These are phyloP conservation scores for Daphoenositta chrysoptera DNA, from an alignment of 2,113 vertebrate genomes.

Conservation along the genomic window DNA sequence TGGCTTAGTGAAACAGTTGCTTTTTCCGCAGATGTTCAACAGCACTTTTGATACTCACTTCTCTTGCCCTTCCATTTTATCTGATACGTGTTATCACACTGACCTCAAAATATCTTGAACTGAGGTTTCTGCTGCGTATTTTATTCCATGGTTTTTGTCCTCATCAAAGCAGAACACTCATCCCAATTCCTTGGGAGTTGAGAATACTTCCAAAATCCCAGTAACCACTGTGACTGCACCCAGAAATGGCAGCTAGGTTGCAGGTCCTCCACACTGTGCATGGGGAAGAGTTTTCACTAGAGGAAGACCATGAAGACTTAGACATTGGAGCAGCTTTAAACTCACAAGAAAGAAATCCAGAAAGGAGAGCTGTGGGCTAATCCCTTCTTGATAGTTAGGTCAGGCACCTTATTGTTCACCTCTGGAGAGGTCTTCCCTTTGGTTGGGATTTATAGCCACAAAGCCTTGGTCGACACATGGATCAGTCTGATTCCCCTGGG, in stretches of 20 bases:
- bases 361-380: not conserved
- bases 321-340: not conserved
- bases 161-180: not conserved
- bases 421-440: not conserved
- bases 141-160: not conserved
- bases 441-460: not conserved
- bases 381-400: not conserved
- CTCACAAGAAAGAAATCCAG: not conserved
- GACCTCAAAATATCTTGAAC: not conserved
- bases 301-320: not conserved
- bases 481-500: not conserved
- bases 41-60: not conserved
- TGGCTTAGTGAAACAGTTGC: not conserved
- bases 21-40: not conserved
- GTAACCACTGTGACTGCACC: not conserved
- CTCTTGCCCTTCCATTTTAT: not conserved
- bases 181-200: not conserved
- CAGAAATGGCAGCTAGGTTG: not conserved
- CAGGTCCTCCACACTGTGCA: not conserved
- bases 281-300: not conserved
- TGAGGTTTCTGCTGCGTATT: not conserved
- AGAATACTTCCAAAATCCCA: not conserved
- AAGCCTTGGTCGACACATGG: fast-evolving
- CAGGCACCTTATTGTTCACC: not conserved
- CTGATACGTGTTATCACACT: not conserved